These are phyloP conservation scores for Mus minutoides DNA, from an alignment of 2,797 vertebrate species.

Conservation along the genomic window DNA sequence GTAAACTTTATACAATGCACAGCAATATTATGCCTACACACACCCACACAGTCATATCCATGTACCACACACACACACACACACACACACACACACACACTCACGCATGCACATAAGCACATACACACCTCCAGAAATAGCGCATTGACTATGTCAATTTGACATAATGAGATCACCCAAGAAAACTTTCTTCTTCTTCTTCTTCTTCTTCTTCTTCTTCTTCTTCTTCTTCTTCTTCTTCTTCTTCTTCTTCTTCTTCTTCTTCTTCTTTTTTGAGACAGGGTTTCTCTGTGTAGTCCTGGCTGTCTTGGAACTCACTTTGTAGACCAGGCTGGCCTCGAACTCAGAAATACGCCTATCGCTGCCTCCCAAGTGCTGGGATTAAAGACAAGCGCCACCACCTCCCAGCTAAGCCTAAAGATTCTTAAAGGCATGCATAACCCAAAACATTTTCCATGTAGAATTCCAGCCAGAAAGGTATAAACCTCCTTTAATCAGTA, in stretches of 20 bases:
- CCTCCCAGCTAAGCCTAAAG: no score
- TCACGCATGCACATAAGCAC: background rate
- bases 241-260: no score
- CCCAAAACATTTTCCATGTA: background rate
- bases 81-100: background rate
- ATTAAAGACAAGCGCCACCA: no score
- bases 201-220: no score
- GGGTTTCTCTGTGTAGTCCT: no score
- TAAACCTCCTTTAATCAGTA: background rate
- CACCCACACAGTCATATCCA: background rate
- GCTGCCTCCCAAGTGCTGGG: no score
- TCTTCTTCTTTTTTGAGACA: no score
- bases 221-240: no score
- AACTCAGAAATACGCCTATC: no score
- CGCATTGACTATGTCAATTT: background rate
- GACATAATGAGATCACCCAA: background rate
- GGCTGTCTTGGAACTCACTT: no score
- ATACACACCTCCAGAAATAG: background rate
- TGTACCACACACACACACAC: background rate
- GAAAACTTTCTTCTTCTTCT: no score
- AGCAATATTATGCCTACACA: background rate
- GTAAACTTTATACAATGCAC: background rate
- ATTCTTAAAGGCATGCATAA: background rate
- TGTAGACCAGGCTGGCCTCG: no score
- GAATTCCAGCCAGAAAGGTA: background rate